Evolutionary conservation across 2,888 invertebrate genomes (phyloP).

Genomic region (Amaurobius ferox): DNA sequence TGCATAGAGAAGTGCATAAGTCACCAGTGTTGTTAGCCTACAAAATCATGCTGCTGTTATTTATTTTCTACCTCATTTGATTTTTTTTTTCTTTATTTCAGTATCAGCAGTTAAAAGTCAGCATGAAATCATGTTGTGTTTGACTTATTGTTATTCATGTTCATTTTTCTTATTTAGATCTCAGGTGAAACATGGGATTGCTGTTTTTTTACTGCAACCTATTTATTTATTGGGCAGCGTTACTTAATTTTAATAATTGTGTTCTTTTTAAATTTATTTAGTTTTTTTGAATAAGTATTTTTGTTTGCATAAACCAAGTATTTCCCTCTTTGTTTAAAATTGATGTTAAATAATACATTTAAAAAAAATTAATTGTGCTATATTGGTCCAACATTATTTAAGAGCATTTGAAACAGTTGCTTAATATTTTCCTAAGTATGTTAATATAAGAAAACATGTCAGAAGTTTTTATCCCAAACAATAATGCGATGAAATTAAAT

Average conservation of each 20-base stretch:
- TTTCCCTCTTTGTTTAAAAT: too few species aligned
- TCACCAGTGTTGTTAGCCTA: not conserved
- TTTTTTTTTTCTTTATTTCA: constrained; percentile 18
- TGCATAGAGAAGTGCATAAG: not conserved
- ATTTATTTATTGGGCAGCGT: constrained; percentile 47
- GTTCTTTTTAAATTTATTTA: too few species aligned
- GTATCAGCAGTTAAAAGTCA: not conserved
- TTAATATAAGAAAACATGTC: too few species aligned
- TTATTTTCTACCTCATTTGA: constrained; percentile 59
- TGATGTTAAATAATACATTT: too few species aligned
- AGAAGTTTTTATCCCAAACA: too few species aligned
- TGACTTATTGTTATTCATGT: constrained; percentile 23
- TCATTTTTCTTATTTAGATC: constrained; percentile 24
- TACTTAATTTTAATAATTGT: constrained; percentile 61
- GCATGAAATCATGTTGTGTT: not conserved
- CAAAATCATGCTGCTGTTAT: not conserved
- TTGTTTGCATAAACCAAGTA: too few species aligned
- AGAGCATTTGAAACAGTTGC: too few species aligned
- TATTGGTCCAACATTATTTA: too few species aligned
- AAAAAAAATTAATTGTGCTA: too few species aligned
- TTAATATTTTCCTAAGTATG: too few species aligned
- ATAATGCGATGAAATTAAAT: too few species aligned
- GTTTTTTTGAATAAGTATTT: too few species aligned
- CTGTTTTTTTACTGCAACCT: not conserved
- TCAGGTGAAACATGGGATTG: constrained; percentile 21